phyloP scores from a whole-genome alignment of 2,888 invertebrate species.

The Trichacis sp. region DNA sequence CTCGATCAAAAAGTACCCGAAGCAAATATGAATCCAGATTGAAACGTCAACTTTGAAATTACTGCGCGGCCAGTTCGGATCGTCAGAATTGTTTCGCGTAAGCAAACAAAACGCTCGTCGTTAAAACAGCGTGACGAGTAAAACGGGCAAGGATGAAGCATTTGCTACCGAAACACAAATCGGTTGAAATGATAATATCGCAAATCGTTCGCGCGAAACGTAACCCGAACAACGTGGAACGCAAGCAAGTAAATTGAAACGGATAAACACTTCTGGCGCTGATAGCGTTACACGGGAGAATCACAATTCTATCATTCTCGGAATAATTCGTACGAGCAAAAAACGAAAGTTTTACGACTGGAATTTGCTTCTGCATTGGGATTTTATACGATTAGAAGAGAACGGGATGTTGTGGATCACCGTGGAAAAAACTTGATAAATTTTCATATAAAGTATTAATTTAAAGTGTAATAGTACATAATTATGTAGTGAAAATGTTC shows the following conservation, averaged over 20 bases:
- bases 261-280: not conserved
- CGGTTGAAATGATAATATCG: not conserved
- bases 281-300: not conserved
- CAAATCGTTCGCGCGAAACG: not conserved
- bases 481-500: too few species aligned
- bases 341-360: too few species aligned
- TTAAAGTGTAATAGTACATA: too few species aligned
- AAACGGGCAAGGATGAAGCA: not conserved
- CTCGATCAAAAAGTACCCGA: not conserved
- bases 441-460: too few species aligned
- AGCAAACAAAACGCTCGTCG: not conserved
- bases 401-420: too few species aligned
- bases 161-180: not conserved
- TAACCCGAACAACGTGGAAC: not conserved
- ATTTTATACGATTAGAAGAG: too few species aligned
- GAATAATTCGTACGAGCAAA: not conserved
- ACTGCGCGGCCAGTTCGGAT: not conserved
- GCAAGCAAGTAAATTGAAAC: not conserved
- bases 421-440: too few species aligned
- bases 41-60: not conserved
- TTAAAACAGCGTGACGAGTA: not conserved
- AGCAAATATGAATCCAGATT: not conserved
- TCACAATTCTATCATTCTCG: not conserved
- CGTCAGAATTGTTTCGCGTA: too few species aligned
- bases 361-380: too few species aligned